Percentiles rank a stretch among this genome's conserved stretches.
These are phyloP conservation scores for Monopis laevigella DNA, from an alignment of 2,888 invertebrate species.

Conservation along the genomic window DNA sequence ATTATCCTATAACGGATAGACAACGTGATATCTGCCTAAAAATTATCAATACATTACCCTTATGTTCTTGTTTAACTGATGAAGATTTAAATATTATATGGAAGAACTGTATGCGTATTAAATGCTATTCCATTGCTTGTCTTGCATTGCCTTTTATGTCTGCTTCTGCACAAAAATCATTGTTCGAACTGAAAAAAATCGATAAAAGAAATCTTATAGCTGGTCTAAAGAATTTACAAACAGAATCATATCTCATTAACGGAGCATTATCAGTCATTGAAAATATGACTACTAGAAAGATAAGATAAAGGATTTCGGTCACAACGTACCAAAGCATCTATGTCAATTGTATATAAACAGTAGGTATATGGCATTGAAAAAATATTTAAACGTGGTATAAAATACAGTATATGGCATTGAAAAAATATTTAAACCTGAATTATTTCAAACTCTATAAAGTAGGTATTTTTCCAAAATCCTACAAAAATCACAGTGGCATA, in stretches of 20 bases:
- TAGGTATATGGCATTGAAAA: too few relatives aligned
- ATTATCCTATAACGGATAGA: constrained; percentile 55
- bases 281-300: constrained; percentile 38
- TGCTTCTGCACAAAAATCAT: constrained; percentile 36
- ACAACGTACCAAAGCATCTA: too few relatives aligned
- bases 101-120: constrained; percentile 54
- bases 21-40: constrained; percentile 52
- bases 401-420: too few relatives aligned
- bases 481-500: too few relatives aligned
- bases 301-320: too few relatives aligned
- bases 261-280: constrained; percentile 58
- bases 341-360: too few relatives aligned
- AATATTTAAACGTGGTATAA: too few relatives aligned
- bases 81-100: constrained; percentile 55
- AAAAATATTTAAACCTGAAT: too few relatives aligned
- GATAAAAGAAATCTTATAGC: constrained; percentile 52
- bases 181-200: constrained; percentile 48
- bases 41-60: constrained; percentile 49
- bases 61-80: constrained; percentile 52
- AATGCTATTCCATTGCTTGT: constrained; percentile 51
- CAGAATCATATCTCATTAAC: constrained; percentile 52
- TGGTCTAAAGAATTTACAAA: constrained; percentile 52
- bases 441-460: too few relatives aligned
- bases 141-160: constrained; percentile 56
- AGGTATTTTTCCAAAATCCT: too few relatives aligned